These are phyloP conservation scores for Lamprologus callipterus DNA, from an alignment of 2,113 vertebrate genomes.

Conservation along the genomic window DNA sequence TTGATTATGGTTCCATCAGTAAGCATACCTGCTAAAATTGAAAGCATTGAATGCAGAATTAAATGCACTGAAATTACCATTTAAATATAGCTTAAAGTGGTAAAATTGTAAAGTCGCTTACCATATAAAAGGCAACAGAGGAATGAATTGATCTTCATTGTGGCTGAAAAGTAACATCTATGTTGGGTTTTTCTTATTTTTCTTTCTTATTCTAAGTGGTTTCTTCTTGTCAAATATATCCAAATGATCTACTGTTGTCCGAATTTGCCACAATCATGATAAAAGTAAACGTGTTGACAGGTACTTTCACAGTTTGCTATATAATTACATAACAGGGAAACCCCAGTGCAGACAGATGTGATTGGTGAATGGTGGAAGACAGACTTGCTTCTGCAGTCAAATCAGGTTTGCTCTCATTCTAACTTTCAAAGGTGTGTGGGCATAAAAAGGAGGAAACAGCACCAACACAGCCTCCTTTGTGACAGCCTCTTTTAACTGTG, in stretches of 20 bases:
- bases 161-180: background rate
- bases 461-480: background rate
- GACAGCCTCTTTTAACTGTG: background rate
- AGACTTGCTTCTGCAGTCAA: background rate
- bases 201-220: background rate
- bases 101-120: background rate
- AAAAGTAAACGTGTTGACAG: background rate
- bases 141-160: conserved; percentile 6
- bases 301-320: background rate
- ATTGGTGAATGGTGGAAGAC: background rate
- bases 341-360: background rate
- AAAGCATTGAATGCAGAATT: background rate
- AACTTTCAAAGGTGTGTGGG: background rate
- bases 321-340: background rate
- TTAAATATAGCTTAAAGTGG: background rate
- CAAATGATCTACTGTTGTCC: background rate
- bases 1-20: background rate
- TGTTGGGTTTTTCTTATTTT: background rate
- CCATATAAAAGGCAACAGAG: conserved; percentile 12
- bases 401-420: background rate
- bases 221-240: background rate
- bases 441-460: background rate
- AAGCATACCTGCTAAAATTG: background rate
- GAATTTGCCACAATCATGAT: background rate
- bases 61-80: background rate